Evolutionary conservation across 2,113 vertebrate species (phyloP).

Genomic region (Amphiprion percula): DNA sequence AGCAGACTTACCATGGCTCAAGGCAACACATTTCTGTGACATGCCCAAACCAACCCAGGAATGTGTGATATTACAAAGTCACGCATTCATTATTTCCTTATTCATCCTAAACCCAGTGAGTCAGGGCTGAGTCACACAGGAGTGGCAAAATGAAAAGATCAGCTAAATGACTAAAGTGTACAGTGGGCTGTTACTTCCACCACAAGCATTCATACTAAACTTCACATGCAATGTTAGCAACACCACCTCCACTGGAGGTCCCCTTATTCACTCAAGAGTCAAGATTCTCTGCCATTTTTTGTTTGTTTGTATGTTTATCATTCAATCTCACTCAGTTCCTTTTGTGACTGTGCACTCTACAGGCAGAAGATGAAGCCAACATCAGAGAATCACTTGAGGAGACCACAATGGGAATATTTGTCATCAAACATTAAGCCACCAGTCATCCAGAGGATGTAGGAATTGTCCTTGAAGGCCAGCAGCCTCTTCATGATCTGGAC

Average conservation of each 20-base stretch:
- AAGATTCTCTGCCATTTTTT: too few species aligned
- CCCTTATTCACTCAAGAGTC: not conserved
- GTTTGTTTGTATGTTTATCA: too few species aligned
- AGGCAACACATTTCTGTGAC: constrained; percentile 70
- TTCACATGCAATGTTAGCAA: not conserved
- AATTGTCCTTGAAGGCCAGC: too few species aligned
- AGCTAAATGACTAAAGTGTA: constrained; percentile 10
- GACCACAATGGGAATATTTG: too few species aligned
- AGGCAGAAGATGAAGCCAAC: too few species aligned
- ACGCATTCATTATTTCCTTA: constrained; percentile 54
- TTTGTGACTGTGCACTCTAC: too few species aligned
- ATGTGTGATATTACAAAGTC: constrained; percentile 72
- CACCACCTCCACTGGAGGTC: not conserved
- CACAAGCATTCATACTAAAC: not conserved
- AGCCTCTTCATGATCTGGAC: too few species aligned
- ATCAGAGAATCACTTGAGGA: too few species aligned
- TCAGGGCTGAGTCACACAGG: constrained; percentile 59
- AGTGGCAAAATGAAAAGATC: constrained; percentile 28
- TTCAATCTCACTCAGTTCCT: too few species aligned
- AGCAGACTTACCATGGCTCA: constrained; percentile 43
- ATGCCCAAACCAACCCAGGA: constrained; percentile 76
- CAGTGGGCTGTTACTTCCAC: not conserved
- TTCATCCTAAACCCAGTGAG: constrained; percentile 39
- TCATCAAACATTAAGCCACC: too few species aligned
- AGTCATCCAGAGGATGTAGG: too few species aligned